These are phyloP conservation scores for Torymus auratus DNA, from an alignment of 2,888 invertebrate species.

Conservation along the genomic window DNA sequence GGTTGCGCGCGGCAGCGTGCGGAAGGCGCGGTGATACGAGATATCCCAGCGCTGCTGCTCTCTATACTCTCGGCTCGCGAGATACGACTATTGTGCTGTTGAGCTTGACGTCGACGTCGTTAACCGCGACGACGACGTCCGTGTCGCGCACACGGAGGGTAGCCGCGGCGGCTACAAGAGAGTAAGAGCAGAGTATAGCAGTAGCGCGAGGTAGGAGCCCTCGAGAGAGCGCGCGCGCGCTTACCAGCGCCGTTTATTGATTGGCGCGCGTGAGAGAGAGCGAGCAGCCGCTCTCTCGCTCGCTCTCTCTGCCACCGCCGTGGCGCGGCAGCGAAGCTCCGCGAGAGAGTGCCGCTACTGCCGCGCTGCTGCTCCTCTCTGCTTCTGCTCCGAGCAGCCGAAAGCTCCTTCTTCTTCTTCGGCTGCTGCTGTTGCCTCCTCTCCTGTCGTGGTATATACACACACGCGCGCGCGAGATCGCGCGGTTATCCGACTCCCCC, in stretches of 20 bases:
- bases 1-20: slow-evolving; percentile 39
- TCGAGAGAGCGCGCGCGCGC: too few relatives aligned
- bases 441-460: too few relatives aligned
- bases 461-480: too few relatives aligned
- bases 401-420: slow-evolving; percentile 20
- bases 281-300: slow-evolving; percentile 10
- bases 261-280: slow-evolving; percentile 20
- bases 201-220: too few relatives aligned
- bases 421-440: too few relatives aligned
- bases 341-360: background rate
- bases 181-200: too few relatives aligned
- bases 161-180: too few relatives aligned
- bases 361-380: slow-evolving; percentile 7
- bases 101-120: slow-evolving; percentile 18
- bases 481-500: too few relatives aligned
- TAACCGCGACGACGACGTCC: slow-evolving; percentile 7
- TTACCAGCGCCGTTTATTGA: slow-evolving; percentile 31
- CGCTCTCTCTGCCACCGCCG: slow-evolving; percentile 26
- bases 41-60: background rate
- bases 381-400: slow-evolving; percentile 4
- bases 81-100: too few relatives aligned
- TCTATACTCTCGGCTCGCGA: too few relatives aligned
- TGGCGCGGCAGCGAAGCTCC: slow-evolving; percentile 28
- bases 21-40: slow-evolving; percentile 25
- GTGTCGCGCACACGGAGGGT: slow-evolving; percentile 6